phyloP scores from a whole-genome alignment of 2,888 invertebrate species.

The Mellilla xanthometata region DNA sequence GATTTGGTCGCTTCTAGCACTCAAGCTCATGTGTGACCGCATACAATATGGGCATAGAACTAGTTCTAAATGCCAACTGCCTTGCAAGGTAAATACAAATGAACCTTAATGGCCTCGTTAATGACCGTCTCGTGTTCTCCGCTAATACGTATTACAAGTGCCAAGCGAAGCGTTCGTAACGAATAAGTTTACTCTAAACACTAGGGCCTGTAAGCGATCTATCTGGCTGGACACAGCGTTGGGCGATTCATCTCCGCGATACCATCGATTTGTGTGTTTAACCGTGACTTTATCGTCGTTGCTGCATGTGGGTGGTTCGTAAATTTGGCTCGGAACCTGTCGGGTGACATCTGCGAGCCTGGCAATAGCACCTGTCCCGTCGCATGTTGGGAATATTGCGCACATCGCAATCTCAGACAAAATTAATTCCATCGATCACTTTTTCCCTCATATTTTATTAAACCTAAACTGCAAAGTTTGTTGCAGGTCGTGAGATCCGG shows the following conservation, averaged over 20 bases:
- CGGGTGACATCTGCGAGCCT: constrained; percentile 58
- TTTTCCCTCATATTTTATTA: background rate
- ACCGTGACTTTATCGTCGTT: constrained; percentile 56
- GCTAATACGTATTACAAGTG: constrained; percentile 39
- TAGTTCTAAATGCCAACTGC: constrained; percentile 22
- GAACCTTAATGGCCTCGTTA: constrained; percentile 34
- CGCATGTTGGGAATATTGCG: background rate
- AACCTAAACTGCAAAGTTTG: too few species aligned
- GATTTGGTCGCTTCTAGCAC: too few species aligned
- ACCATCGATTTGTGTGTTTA: constrained; percentile 63
- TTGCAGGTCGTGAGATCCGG: too few species aligned
- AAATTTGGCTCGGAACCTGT: constrained; percentile 64
- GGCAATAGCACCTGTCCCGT: constrained; percentile 44
- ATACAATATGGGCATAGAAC: constrained; percentile 10
- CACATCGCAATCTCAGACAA: background rate
- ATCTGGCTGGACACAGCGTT: constrained; percentile 43
- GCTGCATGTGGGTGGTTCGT: constrained; percentile 46
- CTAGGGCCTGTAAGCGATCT: constrained; percentile 48
- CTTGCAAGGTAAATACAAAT: constrained; percentile 27
- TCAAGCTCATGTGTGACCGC: too few species aligned
- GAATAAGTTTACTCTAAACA: constrained; percentile 50
- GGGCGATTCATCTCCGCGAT: constrained; percentile 60
- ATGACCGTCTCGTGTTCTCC: constrained; percentile 39
- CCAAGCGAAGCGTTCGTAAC: constrained; percentile 37
- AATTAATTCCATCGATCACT: background rate